Evolutionary conservation across 2,797 vertebrate species (phyloP).

Genomic region (Mus minutoides): DNA sequence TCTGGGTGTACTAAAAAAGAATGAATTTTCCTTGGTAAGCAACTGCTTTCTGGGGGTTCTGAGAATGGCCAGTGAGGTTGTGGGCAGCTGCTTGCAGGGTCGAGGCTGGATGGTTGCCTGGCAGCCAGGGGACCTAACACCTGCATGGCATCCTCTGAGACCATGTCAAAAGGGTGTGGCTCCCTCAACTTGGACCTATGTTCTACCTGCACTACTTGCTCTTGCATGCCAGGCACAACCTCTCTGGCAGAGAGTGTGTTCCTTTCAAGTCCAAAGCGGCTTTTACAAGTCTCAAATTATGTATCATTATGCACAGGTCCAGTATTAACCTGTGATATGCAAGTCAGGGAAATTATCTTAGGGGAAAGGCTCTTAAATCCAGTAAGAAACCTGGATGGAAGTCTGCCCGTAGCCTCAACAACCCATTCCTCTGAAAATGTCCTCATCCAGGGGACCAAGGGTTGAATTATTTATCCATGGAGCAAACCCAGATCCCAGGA

Average conservation of each 20-base stretch:
- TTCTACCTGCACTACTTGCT: constrained; percentile 60
- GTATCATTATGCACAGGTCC: constrained; percentile 78
- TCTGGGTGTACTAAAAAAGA: constrained; percentile 63
- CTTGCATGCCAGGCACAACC: constrained; percentile 62
- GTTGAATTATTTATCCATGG: constrained; percentile 34
- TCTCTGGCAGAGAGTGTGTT: constrained; percentile 73
- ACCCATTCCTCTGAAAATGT: not conserved
- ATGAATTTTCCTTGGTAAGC: constrained; percentile 64
- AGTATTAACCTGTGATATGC: constrained; percentile 79
- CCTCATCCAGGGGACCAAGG: constrained; percentile 40
- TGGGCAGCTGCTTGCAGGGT: not conserved
- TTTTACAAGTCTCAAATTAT: constrained; percentile 83
- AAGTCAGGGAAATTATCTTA: constrained; percentile 70
- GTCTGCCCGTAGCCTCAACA: not conserved
- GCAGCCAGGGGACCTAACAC: not conserved
- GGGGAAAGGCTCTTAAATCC: constrained; percentile 64
- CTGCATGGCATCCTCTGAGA: not conserved
- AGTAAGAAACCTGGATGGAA: constrained; percentile 42
- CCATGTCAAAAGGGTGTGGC: not conserved
- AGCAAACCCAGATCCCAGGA: constrained; percentile 28
- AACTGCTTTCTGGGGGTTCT: not conserved
- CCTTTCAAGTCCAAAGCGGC: constrained; percentile 80
- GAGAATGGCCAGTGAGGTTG: not conserved
- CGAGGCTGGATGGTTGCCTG: not conserved
- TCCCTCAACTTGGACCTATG: constrained; percentile 33